These are phyloP conservation scores for Melanotaenia pygmaea DNA, from an alignment of 2,797 vertebrate genomes.

Conservation along the genomic window DNA sequence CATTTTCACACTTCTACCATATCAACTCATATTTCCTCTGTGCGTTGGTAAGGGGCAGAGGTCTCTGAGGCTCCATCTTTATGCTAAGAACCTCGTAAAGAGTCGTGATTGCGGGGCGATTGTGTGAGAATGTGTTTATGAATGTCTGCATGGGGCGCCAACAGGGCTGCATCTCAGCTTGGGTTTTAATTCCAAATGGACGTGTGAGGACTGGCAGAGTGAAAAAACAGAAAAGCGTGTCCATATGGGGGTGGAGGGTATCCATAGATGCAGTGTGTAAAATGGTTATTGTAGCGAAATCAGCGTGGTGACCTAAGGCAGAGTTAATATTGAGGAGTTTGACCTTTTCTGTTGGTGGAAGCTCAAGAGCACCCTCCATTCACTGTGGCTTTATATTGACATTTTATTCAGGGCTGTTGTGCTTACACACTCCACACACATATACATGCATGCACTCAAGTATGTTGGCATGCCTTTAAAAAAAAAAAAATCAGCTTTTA, in stretches of 20 bases:
- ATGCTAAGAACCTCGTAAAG: slow-evolving; percentile 65
- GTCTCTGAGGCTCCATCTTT: slow-evolving; percentile 51
- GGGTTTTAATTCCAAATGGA: slow-evolving; percentile 77
- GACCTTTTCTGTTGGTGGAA: slow-evolving; percentile 76
- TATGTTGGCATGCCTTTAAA: neutral
- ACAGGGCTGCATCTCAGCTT: slow-evolving; percentile 51
- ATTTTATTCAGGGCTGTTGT: slow-evolving; percentile 40
- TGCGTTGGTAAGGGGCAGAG: slow-evolving; percentile 32
- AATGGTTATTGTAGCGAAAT: slow-evolving; percentile 81
- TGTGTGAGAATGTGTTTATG: slow-evolving; percentile 81
- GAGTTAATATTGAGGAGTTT: slow-evolving; percentile 79
- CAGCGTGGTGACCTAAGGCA: slow-evolving; percentile 72
- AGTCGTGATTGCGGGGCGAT: slow-evolving; percentile 63
- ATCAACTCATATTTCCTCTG: slow-evolving; percentile 73
- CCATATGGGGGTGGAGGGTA: slow-evolving; percentile 17
- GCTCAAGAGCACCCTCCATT: slow-evolving; percentile 57
- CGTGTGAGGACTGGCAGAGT: slow-evolving; percentile 61
- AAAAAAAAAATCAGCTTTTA: slow-evolving; percentile 2
- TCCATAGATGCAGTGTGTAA: slow-evolving; percentile 57
- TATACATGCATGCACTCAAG: neutral
- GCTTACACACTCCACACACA: neutral
- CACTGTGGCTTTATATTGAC: slow-evolving; percentile 61
- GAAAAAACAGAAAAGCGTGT: slow-evolving; percentile 24
- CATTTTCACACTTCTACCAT: slow-evolving; percentile 71
- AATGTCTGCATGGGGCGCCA: slow-evolving; percentile 73